Base-by-base conservation (phyloP, 2,797 vertebrate species). In the Lepus oiostolus region DNA sequence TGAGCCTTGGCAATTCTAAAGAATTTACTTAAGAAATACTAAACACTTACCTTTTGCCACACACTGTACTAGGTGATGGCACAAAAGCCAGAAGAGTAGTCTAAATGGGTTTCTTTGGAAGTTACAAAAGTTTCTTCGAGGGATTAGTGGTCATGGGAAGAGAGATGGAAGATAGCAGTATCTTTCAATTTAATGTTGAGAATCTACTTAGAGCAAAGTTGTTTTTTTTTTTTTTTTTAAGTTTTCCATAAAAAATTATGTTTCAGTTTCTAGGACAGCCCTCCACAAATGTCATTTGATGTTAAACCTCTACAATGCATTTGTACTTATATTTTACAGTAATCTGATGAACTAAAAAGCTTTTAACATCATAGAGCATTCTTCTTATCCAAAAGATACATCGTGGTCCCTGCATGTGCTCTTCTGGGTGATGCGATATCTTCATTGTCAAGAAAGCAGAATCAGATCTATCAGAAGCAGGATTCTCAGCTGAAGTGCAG, bases 1-100 rank as follows among this genome's bases (percentile, higher is more conserved):
- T 80, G 75, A 79, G 38, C 32, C 79, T 62, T 32, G 14, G 14
- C 21, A 88, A 90, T 63, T 81, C 32, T 62, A 42, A 32, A 95
- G 93, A 75, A 72, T 87, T 42, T 82, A 79, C 62, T 84, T 88
- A 90, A 68, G 26, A 88, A 91, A 63, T 32, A 80, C 32, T 90
- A 84, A 91, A 65, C 21, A 91, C 58, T 60, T 71, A 21, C 22
- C n/a, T 79, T 88, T 89, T 89, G 79, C 67, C 75, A 81, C 60
- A 50, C 71, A 83, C 9, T 67, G 22, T 82, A 50, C 32, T 62
- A 68, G 71, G 9, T 80, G 22, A 17, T 81, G 85, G 74, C 42
- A 82, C 11, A 30, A 28, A 1, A 82, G 28, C 5, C 80, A 30
- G 28, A 60, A 50, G 68, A 70, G 35, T 19, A 75, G 12, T n/a